Evolutionary conservation across 2,797 vertebrate genomes (phyloP), one percentile per base, ranked within the genome.

Genomic region (Garrulus glandarius): DNA sequence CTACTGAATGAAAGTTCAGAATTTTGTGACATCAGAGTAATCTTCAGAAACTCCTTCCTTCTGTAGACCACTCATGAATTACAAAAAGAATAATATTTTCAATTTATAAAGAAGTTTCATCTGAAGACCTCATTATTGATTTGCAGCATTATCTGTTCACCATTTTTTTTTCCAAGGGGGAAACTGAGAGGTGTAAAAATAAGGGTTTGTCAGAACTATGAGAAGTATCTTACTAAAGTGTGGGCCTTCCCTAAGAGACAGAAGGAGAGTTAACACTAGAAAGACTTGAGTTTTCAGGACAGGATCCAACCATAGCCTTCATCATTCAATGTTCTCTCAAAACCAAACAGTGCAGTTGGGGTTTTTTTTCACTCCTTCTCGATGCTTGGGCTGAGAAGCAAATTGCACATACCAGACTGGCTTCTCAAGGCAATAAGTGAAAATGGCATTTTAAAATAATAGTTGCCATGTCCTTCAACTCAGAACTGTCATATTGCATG

Each of bases 371-470:
- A 2, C 39, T 84, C 24, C 36, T 44, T 82, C 64, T 67, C 59
- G 27, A 85, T 60, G 59, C 80, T 90, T 72, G 56, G 41, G 8
- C 89, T 77, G 47, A 63, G 87, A 92, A 85, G 55, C 26, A 93
- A 90, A 86, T 77, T 68, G 57, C 53, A 39, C 1, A 2, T 72
- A 68, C 24, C 2, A 6, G 72, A 44, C 87, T 81, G 79, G 53
- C 72, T 93, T 95, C 47, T 79, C 64, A 79, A 95, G 63, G 56
- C 85, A 57, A 6, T 91, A 93, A 84, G 76, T 91, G 80, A 93
- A 94, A 94, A 82, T 3, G 68, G 55, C 72, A 64, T 87, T 96
- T 97, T 55, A 93, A 95, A 95, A 78, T 87, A 84, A 46, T 74
- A 74, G 39, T 79, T 94, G 72, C 80, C 70, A 75, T 52, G 46